Evolutionary conservation across 1,140 invertebrate genomes (phyloP).

Genomic region (Penaeus vannamei): DNA sequence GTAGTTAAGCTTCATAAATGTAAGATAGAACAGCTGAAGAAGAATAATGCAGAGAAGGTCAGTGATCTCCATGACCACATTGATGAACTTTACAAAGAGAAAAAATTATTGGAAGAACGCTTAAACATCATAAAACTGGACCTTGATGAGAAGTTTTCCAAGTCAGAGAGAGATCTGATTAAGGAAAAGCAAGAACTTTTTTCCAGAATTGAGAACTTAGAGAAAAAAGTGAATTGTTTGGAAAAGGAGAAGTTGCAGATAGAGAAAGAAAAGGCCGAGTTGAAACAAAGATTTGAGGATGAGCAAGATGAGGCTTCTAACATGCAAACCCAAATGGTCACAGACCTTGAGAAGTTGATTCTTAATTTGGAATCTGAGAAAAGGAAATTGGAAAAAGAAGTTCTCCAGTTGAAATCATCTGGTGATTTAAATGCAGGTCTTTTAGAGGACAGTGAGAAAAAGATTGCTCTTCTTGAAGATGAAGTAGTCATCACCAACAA

Average conservation of each 20-base stretch:
- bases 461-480: slow-evolving; percentile 44
- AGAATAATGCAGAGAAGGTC: slow-evolving; percentile 48
- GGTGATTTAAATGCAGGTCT: slow-evolving; percentile 30
- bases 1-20: slow-evolving; percentile 64
- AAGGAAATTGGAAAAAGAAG: slow-evolving; percentile 46
- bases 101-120: slow-evolving; percentile 68
- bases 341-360: slow-evolving; percentile 66
- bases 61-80: slow-evolving; percentile 67
- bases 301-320: slow-evolving; percentile 63
- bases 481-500: slow-evolving; percentile 27
- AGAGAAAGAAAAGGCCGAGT: slow-evolving; percentile 68
- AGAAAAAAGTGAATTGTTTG: slow-evolving; percentile 42
- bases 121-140: slow-evolving; percentile 68
- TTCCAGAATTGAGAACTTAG: slow-evolving; percentile 20
- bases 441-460: slow-evolving; percentile 45
- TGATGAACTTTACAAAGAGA: slow-evolving; percentile 68
- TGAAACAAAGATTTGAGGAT: slow-evolving; percentile 59
- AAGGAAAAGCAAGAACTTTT: slow-evolving; percentile 49
- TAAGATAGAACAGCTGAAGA: slow-evolving; percentile 68
- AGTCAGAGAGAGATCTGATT: neutral
- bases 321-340: slow-evolving; percentile 66
- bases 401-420: slow-evolving; percentile 34
- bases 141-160: slow-evolving; percentile 5
- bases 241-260: slow-evolving; percentile 55
- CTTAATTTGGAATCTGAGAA: slow-evolving; percentile 63